These are phyloP conservation scores for Cheilosia urbana DNA, from an alignment of 2,888 invertebrate genomes.

Conservation along the genomic window DNA sequence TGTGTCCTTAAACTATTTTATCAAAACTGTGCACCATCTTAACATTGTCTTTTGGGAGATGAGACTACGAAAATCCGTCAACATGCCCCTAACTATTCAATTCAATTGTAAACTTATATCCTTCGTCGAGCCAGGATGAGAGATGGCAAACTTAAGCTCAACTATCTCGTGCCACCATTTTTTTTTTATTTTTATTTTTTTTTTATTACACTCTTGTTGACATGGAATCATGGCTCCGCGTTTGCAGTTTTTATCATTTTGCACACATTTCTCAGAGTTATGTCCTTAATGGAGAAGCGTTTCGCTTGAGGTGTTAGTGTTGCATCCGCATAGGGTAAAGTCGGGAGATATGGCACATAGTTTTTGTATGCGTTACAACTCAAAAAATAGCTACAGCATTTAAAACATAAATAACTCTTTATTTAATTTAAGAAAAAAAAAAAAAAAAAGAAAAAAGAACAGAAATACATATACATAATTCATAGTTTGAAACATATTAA, in stretches of 20 bases:
- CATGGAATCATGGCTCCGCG: conserved; percentile 50
- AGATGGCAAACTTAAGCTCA: conserved; percentile 16
- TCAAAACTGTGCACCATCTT: conserved; percentile 10
- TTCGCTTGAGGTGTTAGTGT: conserved; percentile 10
- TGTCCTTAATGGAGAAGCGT: conserved; percentile 27
- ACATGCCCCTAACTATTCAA: conserved; percentile 67
- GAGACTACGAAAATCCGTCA: conserved; percentile 54
- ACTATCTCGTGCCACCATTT: neutral
- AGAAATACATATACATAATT: too few species aligned
- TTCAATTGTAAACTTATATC: conserved; percentile 66
- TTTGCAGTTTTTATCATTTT: conserved; percentile 52
- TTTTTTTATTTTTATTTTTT: conserved; percentile 53
- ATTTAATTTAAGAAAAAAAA: too few species aligned
- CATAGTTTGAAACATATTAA: too few species aligned
- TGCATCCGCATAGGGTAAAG: neutral
- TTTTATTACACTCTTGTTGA: conserved; percentile 63
- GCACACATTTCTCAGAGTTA: conserved; percentile 25
- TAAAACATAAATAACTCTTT: too few species aligned
- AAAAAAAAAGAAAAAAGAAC: too few species aligned
- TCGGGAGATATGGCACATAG: too few species aligned
- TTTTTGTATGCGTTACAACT: too few species aligned
- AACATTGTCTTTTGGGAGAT: conserved; percentile 44
- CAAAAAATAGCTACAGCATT: too few species aligned
- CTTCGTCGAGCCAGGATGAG: conserved; percentile 15
- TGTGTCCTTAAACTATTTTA: conserved; percentile 11